Percentiles rank a stretch among this genome's conserved stretches.
phyloP scores from a whole-genome alignment of 2,888 invertebrate genomes.

The Coenonympha glycerion region DNA sequence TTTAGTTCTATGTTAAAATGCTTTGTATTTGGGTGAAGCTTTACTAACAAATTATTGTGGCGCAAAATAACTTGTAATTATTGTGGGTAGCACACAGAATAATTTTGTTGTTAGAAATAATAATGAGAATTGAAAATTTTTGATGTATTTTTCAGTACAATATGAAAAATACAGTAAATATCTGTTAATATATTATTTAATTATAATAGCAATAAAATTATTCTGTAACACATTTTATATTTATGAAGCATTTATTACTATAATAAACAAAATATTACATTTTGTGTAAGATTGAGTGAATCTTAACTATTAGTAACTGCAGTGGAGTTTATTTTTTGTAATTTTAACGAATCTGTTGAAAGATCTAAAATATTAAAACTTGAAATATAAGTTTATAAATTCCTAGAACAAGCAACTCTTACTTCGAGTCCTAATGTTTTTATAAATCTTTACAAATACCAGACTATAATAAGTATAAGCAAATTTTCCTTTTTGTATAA shows the following conservation, averaged over 20 bases:
- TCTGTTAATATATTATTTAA: background rate
- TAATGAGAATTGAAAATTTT: background rate
- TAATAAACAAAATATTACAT: background rate
- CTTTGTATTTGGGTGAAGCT: constrained; percentile 14
- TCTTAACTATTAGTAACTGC: no score
- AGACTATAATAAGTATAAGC: background rate
- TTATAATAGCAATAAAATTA: background rate
- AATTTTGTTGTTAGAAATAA: background rate
- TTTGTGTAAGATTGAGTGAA: no score
- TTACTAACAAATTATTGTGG: constrained; percentile 24
- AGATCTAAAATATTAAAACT: background rate
- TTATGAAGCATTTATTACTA: background rate
- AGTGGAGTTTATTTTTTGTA: no score
- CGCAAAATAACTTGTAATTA: constrained; percentile 14
- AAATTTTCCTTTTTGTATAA: background rate
- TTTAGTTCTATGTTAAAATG: constrained; percentile 4
- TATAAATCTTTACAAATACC: background rate
- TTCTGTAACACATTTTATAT: background rate
- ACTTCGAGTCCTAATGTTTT: background rate
- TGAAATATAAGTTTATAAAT: background rate
- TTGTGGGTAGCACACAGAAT: background rate
- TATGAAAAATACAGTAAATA: background rate
- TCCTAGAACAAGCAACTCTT: background rate
- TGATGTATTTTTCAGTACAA: background rate
- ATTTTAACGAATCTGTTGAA: background rate